Evolutionary conservation across 2,113 vertebrate genomes (phyloP), one percentile per base, ranked within the genome.

Genomic region (Ochotona princeps): DNA sequence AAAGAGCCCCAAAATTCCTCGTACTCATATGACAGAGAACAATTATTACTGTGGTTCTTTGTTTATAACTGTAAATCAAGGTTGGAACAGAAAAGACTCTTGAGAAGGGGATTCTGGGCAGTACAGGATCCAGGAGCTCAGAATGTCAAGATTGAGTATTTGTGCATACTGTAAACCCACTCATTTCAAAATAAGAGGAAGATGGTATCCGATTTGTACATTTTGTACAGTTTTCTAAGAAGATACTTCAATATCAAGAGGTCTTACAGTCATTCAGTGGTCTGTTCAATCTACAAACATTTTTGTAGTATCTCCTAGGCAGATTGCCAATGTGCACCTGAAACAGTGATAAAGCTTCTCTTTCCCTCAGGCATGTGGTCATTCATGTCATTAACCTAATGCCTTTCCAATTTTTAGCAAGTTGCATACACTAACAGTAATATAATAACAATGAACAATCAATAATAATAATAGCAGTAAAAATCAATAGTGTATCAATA

Each of bases 1-100:
- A 92, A 35, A 76, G 83, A 51, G 30, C 28, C 60, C 11, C n/a
- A 89, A 60, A 91, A 72, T 18, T 81, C 35, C 91, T 87, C 20
- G 66, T 76, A 96, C 96, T 96, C 80, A 90, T 91, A 79, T 97
- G 49, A 78, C 51, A 94, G 75, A 65, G 73, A 87, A 76, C 2
- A 74, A 44, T 61, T 89, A 93, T 85, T 69, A 79, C 57, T 49
- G 44, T 91, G 81, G 4, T 26, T 63, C 79, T 87, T 44, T 78
- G 84, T 80, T 93, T 92, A 35, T 67, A 94, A 72, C 14, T 89
- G 20, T 80, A 44, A 20, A 94, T 94, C 75, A 93, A 85, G 74
- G 23, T 61, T 82, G 83, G 91, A 89, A 93, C 14, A 89, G 81
- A 97, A 63, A 96, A 96, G 85, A 15, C 21, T 13, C 26, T 87